phyloP scores from a whole-genome alignment of 2,888 invertebrate species.

The Ommatoiulus sabulosus region DNA sequence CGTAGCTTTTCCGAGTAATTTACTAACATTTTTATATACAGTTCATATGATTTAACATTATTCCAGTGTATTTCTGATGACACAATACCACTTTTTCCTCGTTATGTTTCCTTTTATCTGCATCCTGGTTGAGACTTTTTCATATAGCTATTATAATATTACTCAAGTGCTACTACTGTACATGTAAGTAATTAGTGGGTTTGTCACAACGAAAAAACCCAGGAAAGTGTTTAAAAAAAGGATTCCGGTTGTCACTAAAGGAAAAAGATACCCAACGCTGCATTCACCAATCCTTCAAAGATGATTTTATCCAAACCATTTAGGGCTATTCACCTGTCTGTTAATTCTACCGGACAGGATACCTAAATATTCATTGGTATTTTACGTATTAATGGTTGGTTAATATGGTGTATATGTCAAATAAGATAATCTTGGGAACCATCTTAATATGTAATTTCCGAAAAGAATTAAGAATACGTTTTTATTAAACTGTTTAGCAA shows the following conservation, averaged over 20 bases:
- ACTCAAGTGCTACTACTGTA: too few species aligned
- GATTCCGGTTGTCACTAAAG: not conserved
- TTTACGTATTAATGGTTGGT: too few species aligned
- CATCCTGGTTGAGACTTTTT: not conserved
- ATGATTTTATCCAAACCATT: not conserved
- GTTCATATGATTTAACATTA: not conserved
- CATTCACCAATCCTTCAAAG: not conserved
- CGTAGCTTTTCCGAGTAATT: not conserved
- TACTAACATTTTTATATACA: not conserved
- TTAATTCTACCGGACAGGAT: not conserved
- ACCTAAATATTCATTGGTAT: too few species aligned
- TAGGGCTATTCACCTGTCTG: not conserved
- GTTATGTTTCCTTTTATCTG: not conserved
- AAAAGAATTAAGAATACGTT: too few species aligned
- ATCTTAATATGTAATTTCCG: not conserved
- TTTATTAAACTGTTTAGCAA: too few species aligned
- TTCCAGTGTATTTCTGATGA: not conserved
- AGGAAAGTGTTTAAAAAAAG: not conserved
- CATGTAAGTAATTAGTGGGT: not conserved
- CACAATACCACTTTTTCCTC: not conserved
- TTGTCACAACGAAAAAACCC: not conserved
- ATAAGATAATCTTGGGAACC: not conserved
- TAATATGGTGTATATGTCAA: not conserved
- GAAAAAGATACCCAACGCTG: not conserved
- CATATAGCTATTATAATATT: too few species aligned